A percentile compares a stretch with the other conserved stretches of the same genome.
phyloP scores from a whole-genome alignment of 2,797 vertebrate genomes.

The Harpagifer antarcticus region DNA sequence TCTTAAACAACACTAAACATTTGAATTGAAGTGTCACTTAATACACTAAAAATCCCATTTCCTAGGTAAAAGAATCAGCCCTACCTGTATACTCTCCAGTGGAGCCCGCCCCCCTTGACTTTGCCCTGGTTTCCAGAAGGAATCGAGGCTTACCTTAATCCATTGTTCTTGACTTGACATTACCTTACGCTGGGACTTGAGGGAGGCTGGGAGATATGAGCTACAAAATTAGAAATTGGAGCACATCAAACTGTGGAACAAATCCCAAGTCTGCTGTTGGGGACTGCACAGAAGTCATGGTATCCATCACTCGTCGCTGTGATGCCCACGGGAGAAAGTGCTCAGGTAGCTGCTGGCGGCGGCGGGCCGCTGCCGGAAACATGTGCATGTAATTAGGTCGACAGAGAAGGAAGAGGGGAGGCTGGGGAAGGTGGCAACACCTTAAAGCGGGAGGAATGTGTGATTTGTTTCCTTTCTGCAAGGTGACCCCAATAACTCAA shows the following conservation, averaged over 20 bases:
- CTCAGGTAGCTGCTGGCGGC: slow-evolving; percentile 81
- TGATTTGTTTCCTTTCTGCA: slow-evolving; percentile 86
- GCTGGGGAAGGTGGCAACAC: slow-evolving; percentile 81
- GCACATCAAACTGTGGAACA: slow-evolving; percentile 87
- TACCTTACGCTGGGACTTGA: slow-evolving; percentile 83
- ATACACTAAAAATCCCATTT: slow-evolving; percentile 37
- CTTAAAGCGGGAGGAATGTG: slow-evolving; percentile 84
- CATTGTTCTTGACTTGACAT: slow-evolving; percentile 90
- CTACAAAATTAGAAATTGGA: slow-evolving; percentile 91
- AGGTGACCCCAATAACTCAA: slow-evolving; percentile 91
- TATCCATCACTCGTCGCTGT: slow-evolving; percentile 86
- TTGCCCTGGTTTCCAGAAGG: slow-evolving; percentile 81
- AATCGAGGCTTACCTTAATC: slow-evolving; percentile 79
- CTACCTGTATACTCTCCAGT: slow-evolving; percentile 52
- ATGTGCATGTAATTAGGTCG: slow-evolving; percentile 89
- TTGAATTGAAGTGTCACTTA: slow-evolving; percentile 28
- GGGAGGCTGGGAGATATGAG: slow-evolving; percentile 80
- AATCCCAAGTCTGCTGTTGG: slow-evolving; percentile 86
- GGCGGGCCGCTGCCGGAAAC: slow-evolving; percentile 82
- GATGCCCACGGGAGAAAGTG: slow-evolving; percentile 84
- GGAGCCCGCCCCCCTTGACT: slow-evolving; percentile 69
- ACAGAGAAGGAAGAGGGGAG: slow-evolving; percentile 85
- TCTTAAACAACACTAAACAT: slow-evolving; percentile 1
- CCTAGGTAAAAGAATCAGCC: slow-evolving; percentile 41
- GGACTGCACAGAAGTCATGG: slow-evolving; percentile 80